Evolutionary conservation across 2,888 invertebrate genomes (phyloP), one percentile per base, ranked within the genome.

Genomic region (Nemurella pictetii): DNA sequence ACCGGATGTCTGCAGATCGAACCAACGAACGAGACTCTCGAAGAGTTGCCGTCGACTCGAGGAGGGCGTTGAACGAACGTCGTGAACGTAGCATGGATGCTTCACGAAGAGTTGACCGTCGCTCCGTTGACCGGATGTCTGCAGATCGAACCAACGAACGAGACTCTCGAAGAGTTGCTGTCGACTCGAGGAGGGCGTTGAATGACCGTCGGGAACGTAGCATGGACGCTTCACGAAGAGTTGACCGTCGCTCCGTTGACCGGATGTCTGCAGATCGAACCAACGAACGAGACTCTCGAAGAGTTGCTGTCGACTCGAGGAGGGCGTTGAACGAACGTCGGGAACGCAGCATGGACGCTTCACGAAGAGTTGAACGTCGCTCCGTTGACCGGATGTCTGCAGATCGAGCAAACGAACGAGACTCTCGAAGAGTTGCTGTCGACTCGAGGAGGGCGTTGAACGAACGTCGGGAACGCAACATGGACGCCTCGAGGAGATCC

Each of bases 1-100:
- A 81, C 81, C n/a, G 29, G 30, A 7, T 30, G 80, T 80, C 80
- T 30, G n/a, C 29, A 26, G 77, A 77, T 26, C 26, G 77, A 27
- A 25, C 26, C 2, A 4, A 77, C 2, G 74, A 74, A 25, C 74
- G 5, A 74, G 74, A n/a, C 9, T n/a, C 12, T 25, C 26, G 9
- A n/a, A 9, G 5, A 25, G 25, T 12, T 5, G 26, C 12, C 74
- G 26, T n/a, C 74, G 74, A 12, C 26, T 9, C 15, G 74, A 12
- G 74, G 74, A 77, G 20, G 77, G 2, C 28, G 12, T 7, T 26
- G 2, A 27, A 77, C 25, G 12, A 25, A 74, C 74, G 74, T 25
- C 74, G 7, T 7, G 74, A 74, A 9, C 5, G 9, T 7, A 7
- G 77, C 5, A 26, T 77, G 77, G 5, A 7, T 27, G 28, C 29